These are phyloP conservation scores for Sisyra terminalis DNA, from an alignment of 2,888 invertebrate genomes.

Conservation along the genomic window DNA sequence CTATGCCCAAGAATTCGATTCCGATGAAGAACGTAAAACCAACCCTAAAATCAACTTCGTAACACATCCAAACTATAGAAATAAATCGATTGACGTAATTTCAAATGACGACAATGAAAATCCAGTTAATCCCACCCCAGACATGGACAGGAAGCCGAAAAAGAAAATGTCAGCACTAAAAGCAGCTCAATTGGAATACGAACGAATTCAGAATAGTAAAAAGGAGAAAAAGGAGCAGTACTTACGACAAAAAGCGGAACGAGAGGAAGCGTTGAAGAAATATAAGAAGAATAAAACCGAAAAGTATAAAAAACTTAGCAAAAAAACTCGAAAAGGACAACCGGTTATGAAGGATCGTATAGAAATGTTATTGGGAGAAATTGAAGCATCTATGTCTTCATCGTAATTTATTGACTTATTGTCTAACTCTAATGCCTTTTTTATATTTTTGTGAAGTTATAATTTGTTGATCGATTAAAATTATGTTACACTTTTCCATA, in stretches of 20 bases:
- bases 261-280: conserved; percentile 40
- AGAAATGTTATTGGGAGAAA: conserved; percentile 60
- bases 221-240: conserved; percentile 30
- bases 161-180: conserved; percentile 27
- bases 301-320: conserved; percentile 52
- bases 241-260: conserved; percentile 35
- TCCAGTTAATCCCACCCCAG: conserved; percentile 1
- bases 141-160: conserved; percentile 12
- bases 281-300: conserved; percentile 55
- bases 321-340: conserved; percentile 67
- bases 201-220: conserved; percentile 38
- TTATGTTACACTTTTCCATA: too few species aligned
- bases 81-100: conserved; percentile 15
- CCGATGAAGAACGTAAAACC: conserved; percentile 12
- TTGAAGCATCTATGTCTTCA: conserved; percentile 34
- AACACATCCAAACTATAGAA: conserved; percentile 12
- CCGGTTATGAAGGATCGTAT: conserved; percentile 72
- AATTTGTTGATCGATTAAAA: too few species aligned
- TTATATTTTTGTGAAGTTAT: too few species aligned
- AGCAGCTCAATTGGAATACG: conserved; percentile 36
- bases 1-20: conserved; percentile 24
- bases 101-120: conserved; percentile 10
- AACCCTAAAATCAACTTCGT: conserved; percentile 14
- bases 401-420: too few species aligned
- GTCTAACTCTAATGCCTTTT: too few species aligned